phyloP scores from a whole-genome alignment of 2,113 vertebrate species.

The Pelobates fuscus region DNA sequence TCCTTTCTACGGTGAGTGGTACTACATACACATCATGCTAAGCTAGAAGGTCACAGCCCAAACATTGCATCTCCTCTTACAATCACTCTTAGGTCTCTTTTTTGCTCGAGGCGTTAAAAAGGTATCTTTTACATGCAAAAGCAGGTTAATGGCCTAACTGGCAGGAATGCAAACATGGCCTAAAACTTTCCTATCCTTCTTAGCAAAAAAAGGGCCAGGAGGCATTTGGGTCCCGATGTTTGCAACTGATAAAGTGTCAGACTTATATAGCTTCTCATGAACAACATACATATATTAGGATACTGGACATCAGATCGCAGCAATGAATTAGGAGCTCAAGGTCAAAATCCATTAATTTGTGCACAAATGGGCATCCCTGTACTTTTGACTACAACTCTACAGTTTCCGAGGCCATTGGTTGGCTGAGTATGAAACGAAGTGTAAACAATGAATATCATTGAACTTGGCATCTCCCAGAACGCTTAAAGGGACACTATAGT shows the following conservation, averaged over 20 bases:
- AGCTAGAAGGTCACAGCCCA: constrained; percentile 43
- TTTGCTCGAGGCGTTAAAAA: constrained; percentile 28
- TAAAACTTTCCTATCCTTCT: constrained; percentile 13
- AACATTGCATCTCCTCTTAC: constrained; percentile 46
- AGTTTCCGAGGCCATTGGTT: no score
- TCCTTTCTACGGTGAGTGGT: constrained; percentile 45
- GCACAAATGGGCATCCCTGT: no score
- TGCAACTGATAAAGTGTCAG: constrained; percentile 38
- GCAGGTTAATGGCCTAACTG: constrained; percentile 29
- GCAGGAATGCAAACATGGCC: constrained; percentile 30
- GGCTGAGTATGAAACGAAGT: no score
- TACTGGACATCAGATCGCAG: no score
- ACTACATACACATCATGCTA: constrained; percentile 39
- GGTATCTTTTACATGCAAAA: constrained; percentile 38
- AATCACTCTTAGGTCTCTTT: constrained; percentile 27
- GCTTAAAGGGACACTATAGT: no score
- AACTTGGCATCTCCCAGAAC: no score
- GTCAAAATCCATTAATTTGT: neutral
- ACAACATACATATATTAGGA: constrained; percentile 35
- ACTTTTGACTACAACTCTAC: no score
- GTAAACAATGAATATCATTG: no score
- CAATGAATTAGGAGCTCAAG: neutral
- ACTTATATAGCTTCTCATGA: neutral
- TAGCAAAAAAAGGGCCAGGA: constrained; percentile 16
- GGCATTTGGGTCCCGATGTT: neutral